These are phyloP conservation scores for Pteropus alecto DNA, from an alignment of 2,113 vertebrate species.

Conservation along the genomic window DNA sequence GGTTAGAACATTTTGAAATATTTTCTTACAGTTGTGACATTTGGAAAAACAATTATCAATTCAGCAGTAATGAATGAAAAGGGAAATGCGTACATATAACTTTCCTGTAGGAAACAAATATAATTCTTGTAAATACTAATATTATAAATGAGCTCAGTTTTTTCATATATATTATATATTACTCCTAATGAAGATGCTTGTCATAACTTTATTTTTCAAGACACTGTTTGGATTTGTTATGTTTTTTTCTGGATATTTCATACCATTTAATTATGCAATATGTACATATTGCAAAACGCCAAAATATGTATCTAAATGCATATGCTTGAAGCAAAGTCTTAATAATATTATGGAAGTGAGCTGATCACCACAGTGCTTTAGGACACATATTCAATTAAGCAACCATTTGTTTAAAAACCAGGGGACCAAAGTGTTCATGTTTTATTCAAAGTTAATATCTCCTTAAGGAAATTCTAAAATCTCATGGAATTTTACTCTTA, in stretches of 20 bases:
- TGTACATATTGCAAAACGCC: neutral
- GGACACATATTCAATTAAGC: conserved; percentile 65
- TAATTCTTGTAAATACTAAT: neutral
- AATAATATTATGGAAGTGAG: conserved; percentile 2
- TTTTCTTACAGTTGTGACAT: neutral
- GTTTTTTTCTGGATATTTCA: neutral
- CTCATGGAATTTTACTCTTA: neutral
- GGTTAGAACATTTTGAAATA: neutral
- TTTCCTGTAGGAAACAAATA: neutral
- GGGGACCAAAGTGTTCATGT: neutral
- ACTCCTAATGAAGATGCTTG: neutral
- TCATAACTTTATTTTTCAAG: conserved; percentile 3
- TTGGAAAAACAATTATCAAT: neutral
- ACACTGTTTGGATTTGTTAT: neutral
- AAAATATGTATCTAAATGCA: neutral
- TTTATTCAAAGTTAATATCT: conserved; percentile 60
- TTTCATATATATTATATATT: neutral
- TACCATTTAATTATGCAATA: neutral
- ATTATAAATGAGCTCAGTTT: neutral
- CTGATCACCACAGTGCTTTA: conserved; percentile 38
- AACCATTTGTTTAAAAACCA: conserved; percentile 56
- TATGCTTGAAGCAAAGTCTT: neutral
- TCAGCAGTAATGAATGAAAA: neutral
- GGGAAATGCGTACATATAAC: neutral
- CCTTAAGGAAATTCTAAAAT: conserved; percentile 22